phyloP scores from a whole-genome alignment of 2,113 vertebrate genomes.

The Thalassarche chlororhynchos region DNA sequence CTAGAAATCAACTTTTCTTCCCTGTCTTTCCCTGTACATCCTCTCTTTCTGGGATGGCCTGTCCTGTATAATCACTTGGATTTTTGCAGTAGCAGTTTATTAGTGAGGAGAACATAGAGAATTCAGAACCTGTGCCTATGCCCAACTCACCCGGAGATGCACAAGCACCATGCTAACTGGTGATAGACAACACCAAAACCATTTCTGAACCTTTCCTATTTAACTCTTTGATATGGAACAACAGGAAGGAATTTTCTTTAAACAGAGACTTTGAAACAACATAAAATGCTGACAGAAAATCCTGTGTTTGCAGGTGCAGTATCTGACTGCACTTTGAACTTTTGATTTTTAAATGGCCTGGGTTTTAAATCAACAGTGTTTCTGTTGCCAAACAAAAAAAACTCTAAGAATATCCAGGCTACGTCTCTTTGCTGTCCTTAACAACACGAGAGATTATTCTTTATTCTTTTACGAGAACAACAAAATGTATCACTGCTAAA shows the following conservation, averaged over 20 bases:
- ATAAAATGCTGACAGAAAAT: background rate
- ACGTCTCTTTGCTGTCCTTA: background rate
- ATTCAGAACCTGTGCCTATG: background rate
- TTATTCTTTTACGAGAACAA: background rate
- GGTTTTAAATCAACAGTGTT: background rate
- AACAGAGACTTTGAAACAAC: background rate
- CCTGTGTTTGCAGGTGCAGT: background rate
- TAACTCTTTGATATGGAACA: background rate
- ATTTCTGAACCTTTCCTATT: background rate
- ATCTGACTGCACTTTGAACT: slow-evolving; percentile 38
- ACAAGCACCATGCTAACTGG: background rate
- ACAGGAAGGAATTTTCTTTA: background rate
- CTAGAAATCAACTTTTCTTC: background rate
- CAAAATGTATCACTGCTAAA: background rate
- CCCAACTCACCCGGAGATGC: background rate
- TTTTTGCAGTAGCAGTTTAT: background rate
- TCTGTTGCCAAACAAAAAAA: background rate
- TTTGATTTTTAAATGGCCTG: background rate
- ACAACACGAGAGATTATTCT: background rate
- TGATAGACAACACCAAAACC: background rate
- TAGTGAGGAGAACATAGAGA: background rate
- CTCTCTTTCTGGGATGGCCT: background rate
- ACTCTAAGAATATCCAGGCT: background rate
- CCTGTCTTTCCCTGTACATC: background rate
- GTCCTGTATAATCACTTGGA: background rate